phyloP scores from a whole-genome alignment of 2,113 vertebrate genomes.

The Gallinago jamesoni region DNA sequence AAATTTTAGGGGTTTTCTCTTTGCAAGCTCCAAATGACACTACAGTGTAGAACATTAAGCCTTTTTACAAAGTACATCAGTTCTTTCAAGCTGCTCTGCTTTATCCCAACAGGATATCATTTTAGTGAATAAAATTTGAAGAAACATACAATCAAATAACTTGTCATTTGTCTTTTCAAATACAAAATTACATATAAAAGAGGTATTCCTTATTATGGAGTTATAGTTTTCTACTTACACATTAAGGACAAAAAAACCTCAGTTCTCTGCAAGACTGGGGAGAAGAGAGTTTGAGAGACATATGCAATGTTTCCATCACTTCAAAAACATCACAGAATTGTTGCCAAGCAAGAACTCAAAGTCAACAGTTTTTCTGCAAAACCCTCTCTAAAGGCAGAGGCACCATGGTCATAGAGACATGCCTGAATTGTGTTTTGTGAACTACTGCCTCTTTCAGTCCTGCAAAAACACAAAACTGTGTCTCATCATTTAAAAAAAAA shows the following conservation, averaged over 20 bases:
- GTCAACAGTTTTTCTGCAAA: not conserved
- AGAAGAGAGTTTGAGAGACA: not conserved
- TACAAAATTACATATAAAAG: not conserved
- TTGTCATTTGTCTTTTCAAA: not conserved
- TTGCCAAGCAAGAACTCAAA: not conserved
- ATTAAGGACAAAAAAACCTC: not conserved
- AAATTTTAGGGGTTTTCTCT: not conserved
- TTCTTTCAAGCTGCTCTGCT: not conserved
- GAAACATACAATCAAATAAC: not conserved
- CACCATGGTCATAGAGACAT: accelerated
- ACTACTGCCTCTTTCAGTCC: not conserved
- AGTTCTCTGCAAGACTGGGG: not conserved
- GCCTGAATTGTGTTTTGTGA: not conserved
- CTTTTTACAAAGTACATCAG: not conserved
- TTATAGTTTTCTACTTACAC: not conserved
- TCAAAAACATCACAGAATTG: not conserved
- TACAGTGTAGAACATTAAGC: not conserved
- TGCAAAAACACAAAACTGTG: not conserved
- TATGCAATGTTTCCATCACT: not conserved
- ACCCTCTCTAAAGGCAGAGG: not conserved
- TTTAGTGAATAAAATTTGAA: not conserved
- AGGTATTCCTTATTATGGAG: not conserved
- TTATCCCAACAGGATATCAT: not conserved
- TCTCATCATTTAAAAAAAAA: not conserved
- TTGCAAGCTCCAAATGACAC: not conserved